phyloP scores from a whole-genome alignment of 2,113 vertebrate species.

The Python bivittatus region DNA sequence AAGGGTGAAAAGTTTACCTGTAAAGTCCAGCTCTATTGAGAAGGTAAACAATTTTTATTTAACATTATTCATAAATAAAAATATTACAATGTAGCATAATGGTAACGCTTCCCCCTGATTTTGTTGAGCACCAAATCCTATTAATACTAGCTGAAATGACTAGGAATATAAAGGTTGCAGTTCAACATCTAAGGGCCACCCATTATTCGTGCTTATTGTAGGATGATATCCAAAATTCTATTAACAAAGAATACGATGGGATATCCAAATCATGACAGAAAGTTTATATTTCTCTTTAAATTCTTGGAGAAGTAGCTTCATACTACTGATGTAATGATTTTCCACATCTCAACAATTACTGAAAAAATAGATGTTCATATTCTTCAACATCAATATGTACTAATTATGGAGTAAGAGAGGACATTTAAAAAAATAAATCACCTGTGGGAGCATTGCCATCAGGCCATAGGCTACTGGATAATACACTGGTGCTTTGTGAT shows the following conservation, averaged over 20 bases:
- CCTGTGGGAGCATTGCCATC: background rate
- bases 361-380: background rate
- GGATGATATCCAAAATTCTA: background rate
- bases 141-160: background rate
- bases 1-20: background rate
- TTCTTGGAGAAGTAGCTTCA: background rate
- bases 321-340: background rate
- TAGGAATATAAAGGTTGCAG: background rate
- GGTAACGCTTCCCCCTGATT: too few species aligned
- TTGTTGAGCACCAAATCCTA: background rate
- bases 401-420: background rate
- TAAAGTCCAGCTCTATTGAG: background rate
- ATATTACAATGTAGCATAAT: too few species aligned
- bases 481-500: constrained; percentile 24
- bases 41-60: background rate
- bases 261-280: background rate
- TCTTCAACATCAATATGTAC: background rate
- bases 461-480: background rate
- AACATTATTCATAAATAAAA: too few species aligned
- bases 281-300: background rate
- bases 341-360: background rate
- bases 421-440: background rate
- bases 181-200: background rate
- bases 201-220: background rate
- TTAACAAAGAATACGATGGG: background rate